Evolutionary conservation across 2,797 vertebrate genomes (phyloP).

Genomic region (Schizopygopsis pylzovi): DNA sequence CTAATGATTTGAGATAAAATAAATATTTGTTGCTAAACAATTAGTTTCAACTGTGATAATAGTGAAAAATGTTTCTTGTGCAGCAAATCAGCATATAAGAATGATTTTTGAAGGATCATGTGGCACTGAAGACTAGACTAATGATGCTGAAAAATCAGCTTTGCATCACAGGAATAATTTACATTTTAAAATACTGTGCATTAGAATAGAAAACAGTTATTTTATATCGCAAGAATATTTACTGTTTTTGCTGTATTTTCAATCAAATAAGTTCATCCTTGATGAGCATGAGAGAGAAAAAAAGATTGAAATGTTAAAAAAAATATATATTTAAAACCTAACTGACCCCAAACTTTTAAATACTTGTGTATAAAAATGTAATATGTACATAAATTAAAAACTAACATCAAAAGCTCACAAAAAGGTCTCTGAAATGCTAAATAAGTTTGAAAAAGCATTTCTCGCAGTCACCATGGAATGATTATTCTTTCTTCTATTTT

Average conservation of each 20-base stretch:
- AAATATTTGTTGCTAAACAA: background rate
- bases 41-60: background rate
- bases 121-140: background rate
- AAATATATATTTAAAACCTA: too few species aligned
- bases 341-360: background rate
- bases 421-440: background rate
- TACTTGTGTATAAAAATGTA: background rate
- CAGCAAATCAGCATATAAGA: background rate
- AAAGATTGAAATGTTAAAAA: background rate
- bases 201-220: background rate
- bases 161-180: background rate
- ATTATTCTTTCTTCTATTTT: constrained; percentile 27
- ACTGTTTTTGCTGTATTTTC: background rate
- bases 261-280: background rate
- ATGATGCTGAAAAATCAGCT: background rate
- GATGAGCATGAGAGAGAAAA: background rate
- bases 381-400: background rate
- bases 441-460: background rate
- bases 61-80: background rate
- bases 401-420: background rate
- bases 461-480: background rate
- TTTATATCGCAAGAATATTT: background rate
- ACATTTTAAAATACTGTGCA: background rate
- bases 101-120: background rate
- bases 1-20: background rate